phyloP scores from a whole-genome alignment of 1,140 invertebrate species.

The Drosophila nikananu region DNA sequence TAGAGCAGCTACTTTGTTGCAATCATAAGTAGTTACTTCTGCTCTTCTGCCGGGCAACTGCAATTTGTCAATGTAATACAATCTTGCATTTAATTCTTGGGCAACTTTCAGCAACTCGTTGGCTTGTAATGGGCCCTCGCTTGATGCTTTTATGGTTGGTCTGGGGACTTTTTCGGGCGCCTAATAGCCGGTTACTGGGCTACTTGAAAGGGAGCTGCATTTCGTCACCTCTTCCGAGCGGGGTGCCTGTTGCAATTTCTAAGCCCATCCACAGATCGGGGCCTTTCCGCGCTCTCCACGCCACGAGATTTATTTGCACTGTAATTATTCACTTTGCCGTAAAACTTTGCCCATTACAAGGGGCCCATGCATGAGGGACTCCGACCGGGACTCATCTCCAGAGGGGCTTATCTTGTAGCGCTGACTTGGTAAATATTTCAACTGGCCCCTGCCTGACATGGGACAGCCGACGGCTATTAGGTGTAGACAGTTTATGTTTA shows the following conservation, averaged over 20 bases:
- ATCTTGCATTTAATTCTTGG: conserved; percentile 53
- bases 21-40: conserved; percentile 46
- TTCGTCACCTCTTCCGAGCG: conserved; percentile 41
- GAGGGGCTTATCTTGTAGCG: conserved; percentile 57
- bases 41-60: conserved; percentile 10
- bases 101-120: conserved; percentile 19
- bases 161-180: conserved; percentile 36
- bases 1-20: conserved; percentile 33
- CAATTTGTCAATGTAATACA: conserved; percentile 50
- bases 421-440: conserved; percentile 63
- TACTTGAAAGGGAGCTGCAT: conserved; percentile 25
- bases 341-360: conserved; percentile 70
- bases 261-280: conserved; percentile 23
- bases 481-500: conserved; percentile 79
- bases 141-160: conserved; percentile 42
- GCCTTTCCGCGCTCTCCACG: conserved; percentile 30
- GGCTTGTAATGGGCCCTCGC: conserved; percentile 14
- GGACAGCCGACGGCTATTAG: conserved; percentile 65
- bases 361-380: conserved; percentile 15
- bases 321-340: conserved; percentile 78
- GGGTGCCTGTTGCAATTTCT: conserved; percentile 44
- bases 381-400: conserved; percentile 44
- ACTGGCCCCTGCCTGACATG: conserved; percentile 52
- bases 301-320: conserved; percentile 70
- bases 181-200: conserved; percentile 35